These are phyloP conservation scores for Okapia johnstoni DNA, from an alignment of 2,113 vertebrate species.

Conservation along the genomic window DNA sequence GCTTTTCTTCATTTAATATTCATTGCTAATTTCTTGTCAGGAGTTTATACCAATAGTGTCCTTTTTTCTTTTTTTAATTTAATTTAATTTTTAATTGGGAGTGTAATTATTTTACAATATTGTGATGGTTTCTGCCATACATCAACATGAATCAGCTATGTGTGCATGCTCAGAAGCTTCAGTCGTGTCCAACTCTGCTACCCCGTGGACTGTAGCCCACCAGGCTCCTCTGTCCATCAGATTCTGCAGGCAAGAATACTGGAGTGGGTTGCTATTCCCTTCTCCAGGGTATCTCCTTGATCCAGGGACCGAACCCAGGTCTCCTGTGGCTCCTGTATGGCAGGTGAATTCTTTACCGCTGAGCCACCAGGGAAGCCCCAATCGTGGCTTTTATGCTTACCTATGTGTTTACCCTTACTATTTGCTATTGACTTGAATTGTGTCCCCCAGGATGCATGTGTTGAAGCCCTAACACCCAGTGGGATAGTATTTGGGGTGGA, in stretches of 20 bases:
- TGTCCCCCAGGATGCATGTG: too few relatives aligned
- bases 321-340: not conserved
- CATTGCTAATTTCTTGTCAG: not conserved
- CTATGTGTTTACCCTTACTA: not conserved
- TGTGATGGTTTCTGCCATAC: not conserved
- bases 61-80: not conserved
- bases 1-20: not conserved
- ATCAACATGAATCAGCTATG: not conserved
- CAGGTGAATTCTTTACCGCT: not conserved
- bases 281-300: not conserved
- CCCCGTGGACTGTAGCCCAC: not conserved
- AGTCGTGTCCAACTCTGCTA: not conserved
- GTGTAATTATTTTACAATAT: not conserved
- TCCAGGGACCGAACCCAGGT: not conserved
- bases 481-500: not conserved
- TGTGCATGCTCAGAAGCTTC: not conserved
- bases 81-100: not conserved
- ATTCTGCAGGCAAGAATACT: not conserved
- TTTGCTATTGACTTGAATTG: not conserved
- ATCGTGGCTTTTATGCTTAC: not conserved
- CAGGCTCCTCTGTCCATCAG: not conserved
- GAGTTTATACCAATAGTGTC: not conserved
- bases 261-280: not conserved
- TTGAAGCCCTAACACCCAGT: not conserved
- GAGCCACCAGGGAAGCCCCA: not conserved